Evolutionary conservation across 2,888 invertebrate genomes (phyloP).

Genomic region (Lycocerus yunnanus): DNA sequence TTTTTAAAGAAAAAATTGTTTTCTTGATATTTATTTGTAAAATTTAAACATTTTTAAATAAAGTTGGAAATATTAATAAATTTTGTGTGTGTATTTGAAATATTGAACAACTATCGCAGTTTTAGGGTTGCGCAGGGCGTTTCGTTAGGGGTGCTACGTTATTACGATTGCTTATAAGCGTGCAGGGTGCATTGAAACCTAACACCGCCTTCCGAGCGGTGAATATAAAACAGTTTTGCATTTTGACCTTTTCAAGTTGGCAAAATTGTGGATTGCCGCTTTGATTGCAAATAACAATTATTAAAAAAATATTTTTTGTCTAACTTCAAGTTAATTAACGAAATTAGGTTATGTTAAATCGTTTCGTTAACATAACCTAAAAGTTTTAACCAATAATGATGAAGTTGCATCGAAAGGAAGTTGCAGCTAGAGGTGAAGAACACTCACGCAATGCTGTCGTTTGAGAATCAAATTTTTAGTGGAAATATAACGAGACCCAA

Average conservation of each 20-base stretch:
- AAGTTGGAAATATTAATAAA: neutral
- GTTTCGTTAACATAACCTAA: neutral
- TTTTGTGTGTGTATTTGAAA: constrained; percentile 10
- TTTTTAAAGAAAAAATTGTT: neutral
- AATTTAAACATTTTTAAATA: neutral
- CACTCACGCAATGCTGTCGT: neutral
- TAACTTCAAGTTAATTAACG: neutral
- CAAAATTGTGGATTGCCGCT: neutral
- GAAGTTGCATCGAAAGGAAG: no score
- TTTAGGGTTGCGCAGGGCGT: constrained; percentile 25
- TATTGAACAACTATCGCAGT: neutral
- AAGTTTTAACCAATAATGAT: neutral
- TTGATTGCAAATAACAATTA: no score
- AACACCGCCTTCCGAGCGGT: constrained; percentile 41
- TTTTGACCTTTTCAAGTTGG: constrained; percentile 20
- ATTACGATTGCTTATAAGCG: constrained; percentile 46
- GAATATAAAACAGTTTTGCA: constrained; percentile 3
- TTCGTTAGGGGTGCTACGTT: constrained; percentile 36
- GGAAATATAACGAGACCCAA: neutral
- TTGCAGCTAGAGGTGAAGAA: no score
- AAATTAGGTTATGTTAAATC: neutral
- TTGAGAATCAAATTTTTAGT: neutral
- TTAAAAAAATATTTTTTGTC: no score
- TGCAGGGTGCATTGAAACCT: constrained; percentile 44
- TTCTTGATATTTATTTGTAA: neutral